Percentiles rank a stretch among this genome's conserved stretches.
phyloP scores from a whole-genome alignment of 1,140 invertebrate genomes.

The Bicyclus anynana region DNA sequence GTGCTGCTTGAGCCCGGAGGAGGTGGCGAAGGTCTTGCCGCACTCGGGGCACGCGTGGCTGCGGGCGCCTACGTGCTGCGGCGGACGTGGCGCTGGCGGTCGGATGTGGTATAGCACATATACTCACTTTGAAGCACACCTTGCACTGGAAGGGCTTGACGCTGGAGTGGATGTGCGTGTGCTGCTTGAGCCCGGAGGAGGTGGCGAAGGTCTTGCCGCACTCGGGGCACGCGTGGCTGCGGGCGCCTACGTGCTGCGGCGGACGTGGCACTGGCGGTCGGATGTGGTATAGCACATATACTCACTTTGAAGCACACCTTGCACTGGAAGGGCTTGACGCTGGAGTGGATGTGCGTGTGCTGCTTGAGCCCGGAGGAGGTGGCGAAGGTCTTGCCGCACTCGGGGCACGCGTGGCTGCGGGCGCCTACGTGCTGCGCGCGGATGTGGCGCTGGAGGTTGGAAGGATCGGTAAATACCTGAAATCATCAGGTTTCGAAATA shows the following conservation, averaged over 20 bases:
- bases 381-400: constrained; percentile 99
- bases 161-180: constrained; percentile 99
- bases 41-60: constrained; percentile 98
- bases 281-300: too few relatives aligned
- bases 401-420: constrained; percentile 95
- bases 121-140: constrained; percentile 87
- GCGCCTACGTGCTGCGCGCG: constrained; percentile 95
- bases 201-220: constrained; percentile 99
- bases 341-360: constrained; percentile 99
- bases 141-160: constrained; percentile 99
- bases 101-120: too few relatives aligned
- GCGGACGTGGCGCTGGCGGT: constrained; percentile 96
- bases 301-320: constrained; percentile 90
- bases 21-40: constrained; percentile 98
- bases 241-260: constrained; percentile 94
- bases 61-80: constrained; percentile 94
- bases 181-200: constrained; percentile 98
- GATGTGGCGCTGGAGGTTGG: constrained; percentile 97
- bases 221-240: constrained; percentile 96
- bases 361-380: constrained; percentile 98
- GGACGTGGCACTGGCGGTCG: constrained; percentile 97
- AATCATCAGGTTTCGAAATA: constrained; percentile 73
- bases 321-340: constrained; percentile 98
- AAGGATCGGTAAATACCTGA: constrained; percentile 95
- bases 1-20: constrained; percentile 98